Evolutionary conservation across 2,797 vertebrate species (phyloP).

Genomic region (Periparus ater): DNA sequence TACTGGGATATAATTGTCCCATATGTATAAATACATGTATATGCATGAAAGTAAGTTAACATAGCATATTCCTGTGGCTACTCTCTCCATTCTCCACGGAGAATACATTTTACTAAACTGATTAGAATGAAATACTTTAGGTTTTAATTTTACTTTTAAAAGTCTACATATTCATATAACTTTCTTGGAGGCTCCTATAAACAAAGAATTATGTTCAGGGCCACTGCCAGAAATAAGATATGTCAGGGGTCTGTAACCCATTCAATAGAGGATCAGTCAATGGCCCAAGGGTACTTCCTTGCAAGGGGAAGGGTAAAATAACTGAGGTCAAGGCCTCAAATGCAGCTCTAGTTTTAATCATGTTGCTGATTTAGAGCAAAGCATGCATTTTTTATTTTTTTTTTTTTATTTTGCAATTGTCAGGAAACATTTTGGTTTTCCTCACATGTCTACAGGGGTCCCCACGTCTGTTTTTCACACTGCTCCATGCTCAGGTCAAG

Average conservation of each 20-base stretch:
- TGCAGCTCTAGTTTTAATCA: conserved; percentile 56
- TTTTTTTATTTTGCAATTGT: neutral
- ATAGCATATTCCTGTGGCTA: conserved; percentile 17
- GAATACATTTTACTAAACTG: conserved; percentile 57
- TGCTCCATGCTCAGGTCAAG: neutral
- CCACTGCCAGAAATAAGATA: conserved; percentile 72
- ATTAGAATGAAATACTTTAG: conserved; percentile 48
- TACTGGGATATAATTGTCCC: conserved; percentile 47
- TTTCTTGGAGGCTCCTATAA: conserved; percentile 64
- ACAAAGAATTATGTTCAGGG: conserved; percentile 72
- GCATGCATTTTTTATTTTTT: neutral
- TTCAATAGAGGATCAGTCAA: conserved; percentile 56
- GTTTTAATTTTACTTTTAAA: conserved; percentile 52
- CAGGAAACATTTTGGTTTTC: conserved; percentile 63
- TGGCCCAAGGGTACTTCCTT: conserved; percentile 74
- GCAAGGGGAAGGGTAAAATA: conserved; percentile 70
- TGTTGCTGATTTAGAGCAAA: conserved; percentile 65
- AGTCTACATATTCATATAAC: conserved; percentile 57
- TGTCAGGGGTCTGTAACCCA: conserved; percentile 71
- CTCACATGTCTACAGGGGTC: neutral
- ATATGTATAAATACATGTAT: neutral
- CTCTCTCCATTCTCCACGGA: conserved; percentile 45
- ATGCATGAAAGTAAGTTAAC: conserved; percentile 15
- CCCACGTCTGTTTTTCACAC: neutral
- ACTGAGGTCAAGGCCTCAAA: conserved; percentile 56